Percentiles rank a stretch among this genome's conserved stretches.
These are phyloP conservation scores for Adineta ricciae DNA, from an alignment of 2,888 invertebrate genomes.

Conservation along the genomic window DNA sequence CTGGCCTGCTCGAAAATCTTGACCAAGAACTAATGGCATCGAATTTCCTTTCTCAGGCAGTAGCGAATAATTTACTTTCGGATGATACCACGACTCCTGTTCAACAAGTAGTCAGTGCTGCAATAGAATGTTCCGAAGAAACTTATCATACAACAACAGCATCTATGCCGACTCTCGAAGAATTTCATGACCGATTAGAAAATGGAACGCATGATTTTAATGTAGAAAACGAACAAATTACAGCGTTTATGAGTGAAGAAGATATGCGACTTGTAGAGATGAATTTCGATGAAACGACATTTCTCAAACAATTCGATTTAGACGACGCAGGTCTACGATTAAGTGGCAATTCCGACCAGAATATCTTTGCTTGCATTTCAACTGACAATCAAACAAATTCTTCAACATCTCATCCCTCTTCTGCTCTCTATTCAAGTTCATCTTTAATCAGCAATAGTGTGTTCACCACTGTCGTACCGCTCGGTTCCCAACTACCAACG, in stretches of 20 bases:
- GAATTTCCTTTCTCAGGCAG: neutral
- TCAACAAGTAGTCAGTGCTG: neutral
- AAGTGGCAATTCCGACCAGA: neutral
- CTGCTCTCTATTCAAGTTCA: neutral
- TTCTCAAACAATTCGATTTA: neutral
- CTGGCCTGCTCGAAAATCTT: neutral
- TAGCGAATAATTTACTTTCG: neutral
- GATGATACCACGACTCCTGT: neutral
- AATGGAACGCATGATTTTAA: neutral
- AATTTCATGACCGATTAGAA: neutral
- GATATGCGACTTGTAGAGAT: neutral
- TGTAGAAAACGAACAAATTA: neutral
- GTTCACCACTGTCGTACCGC: neutral
- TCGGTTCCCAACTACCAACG: neutral
- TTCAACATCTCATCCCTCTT: neutral
- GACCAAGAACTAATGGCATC: neutral
- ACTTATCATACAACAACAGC: neutral
- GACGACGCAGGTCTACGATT: neutral
- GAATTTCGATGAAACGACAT: neutral
- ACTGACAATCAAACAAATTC: neutral
- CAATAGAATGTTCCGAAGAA: neutral
- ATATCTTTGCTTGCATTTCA: neutral
- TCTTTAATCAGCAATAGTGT: neutral
- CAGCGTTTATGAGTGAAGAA: neutral
- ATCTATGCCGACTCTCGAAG: constrained; percentile 15